phyloP scores from a whole-genome alignment of 2,113 vertebrate genomes.

The Myiozetetes cayanensis region DNA sequence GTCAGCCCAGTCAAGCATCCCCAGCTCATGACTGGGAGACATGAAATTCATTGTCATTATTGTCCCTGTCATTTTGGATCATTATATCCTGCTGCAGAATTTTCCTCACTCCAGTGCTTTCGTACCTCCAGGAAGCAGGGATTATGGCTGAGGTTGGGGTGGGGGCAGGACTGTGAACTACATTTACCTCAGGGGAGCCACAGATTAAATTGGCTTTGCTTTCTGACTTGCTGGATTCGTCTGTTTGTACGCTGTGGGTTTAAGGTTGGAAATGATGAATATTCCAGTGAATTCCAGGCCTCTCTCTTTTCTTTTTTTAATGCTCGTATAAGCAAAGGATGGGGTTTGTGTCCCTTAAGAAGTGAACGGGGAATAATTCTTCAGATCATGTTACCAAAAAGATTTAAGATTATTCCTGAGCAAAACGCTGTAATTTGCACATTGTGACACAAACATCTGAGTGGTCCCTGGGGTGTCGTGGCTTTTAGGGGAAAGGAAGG shows the following conservation, averaged over 20 bases:
- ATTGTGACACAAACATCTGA: not conserved
- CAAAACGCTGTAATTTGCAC: not conserved
- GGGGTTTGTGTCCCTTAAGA: conserved; percentile 34
- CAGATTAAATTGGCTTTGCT: conserved; percentile 92
- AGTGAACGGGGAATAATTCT: conserved; percentile 10
- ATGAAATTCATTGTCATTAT: conserved; percentile 99
- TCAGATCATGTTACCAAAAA: not conserved
- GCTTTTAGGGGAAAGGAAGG: not conserved
- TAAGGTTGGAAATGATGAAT: conserved; percentile 77
- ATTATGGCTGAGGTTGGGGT: conserved; percentile 86
- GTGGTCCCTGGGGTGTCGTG: not conserved
- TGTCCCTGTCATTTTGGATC: conserved; percentile 98
- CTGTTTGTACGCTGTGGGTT: conserved; percentile 76
- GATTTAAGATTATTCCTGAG: conserved; percentile 28
- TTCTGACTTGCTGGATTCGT: conserved; percentile 79
- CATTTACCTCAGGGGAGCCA: conserved; percentile 88
- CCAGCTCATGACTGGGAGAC: conserved; percentile 93
- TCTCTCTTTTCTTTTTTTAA: conserved; percentile 29
- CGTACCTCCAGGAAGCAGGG: conserved; percentile 90
- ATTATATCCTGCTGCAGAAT: conserved; percentile 92
- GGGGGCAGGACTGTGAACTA: conserved; percentile 80
- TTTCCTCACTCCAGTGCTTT: conserved; percentile 96
- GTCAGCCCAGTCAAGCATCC: conserved; percentile 97
- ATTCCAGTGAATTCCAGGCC: conserved; percentile 63
- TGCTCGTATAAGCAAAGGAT: conserved; percentile 29